Evolutionary conservation across 2,113 vertebrate species (phyloP).

Genomic region (Serranochromis macrocephalus): DNA sequence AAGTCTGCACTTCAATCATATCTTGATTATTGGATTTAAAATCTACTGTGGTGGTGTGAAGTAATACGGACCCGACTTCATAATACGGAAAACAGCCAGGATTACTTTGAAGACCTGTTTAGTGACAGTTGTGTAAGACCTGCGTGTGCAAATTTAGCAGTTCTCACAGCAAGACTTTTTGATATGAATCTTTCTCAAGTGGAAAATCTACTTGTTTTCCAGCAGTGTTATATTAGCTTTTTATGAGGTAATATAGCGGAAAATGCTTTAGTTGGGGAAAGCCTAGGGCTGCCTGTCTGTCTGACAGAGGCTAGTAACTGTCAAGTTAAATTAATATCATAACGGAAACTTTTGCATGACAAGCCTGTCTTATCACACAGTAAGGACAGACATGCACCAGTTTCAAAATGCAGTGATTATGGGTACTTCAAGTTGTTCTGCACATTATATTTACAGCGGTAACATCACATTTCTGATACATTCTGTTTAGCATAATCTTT

Average conservation of each 20-base stretch:
- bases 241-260: background rate
- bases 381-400: background rate
- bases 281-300: background rate
- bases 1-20: background rate
- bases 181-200: background rate
- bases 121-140: background rate
- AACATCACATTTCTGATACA: background rate
- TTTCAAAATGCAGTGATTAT: background rate
- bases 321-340: background rate
- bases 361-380: background rate
- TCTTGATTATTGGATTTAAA: background rate
- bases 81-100: background rate
- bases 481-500: background rate
- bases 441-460: background rate
- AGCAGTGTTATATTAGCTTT: background rate
- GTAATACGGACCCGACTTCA: background rate
- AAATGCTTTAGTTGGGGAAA: background rate
- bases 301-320: slow-evolving; percentile 4
- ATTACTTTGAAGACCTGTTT: background rate
- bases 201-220: slow-evolving; percentile 1
- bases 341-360: background rate
- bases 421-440: background rate
- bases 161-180: background rate
- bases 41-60: background rate
- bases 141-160: background rate